phyloP scores from a whole-genome alignment of 1,140 invertebrate species.

The Dendroctonus valens region DNA sequence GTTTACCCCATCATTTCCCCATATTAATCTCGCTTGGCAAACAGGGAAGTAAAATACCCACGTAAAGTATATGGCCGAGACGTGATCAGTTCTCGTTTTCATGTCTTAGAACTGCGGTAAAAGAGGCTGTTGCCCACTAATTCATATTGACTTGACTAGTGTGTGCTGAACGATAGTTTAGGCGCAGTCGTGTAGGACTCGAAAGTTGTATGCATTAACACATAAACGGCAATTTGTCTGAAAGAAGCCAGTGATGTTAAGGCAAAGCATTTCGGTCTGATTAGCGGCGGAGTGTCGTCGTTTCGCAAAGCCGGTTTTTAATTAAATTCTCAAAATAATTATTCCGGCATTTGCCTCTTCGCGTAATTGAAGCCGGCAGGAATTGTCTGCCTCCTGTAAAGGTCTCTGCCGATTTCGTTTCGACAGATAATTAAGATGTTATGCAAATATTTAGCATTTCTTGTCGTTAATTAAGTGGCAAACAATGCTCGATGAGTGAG shows the following conservation, averaged over 20 bases:
- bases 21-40: no score
- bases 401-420: slow-evolving; percentile 14
- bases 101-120: no score
- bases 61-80: no score
- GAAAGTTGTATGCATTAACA: not conserved
- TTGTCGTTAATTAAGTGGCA: not conserved
- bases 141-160: no score
- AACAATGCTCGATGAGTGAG: not conserved
- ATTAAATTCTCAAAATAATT: slow-evolving; percentile 36
- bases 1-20: no score
- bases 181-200: no score
- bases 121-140: no score
- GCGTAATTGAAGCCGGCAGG: slow-evolving; percentile 29
- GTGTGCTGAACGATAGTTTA: no score
- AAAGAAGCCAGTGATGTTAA: not conserved
- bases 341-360: slow-evolving; percentile 27
- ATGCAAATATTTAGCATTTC: slow-evolving; percentile 17
- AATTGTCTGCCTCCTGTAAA: slow-evolving; percentile 20
- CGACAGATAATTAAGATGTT: slow-evolving; percentile 19
- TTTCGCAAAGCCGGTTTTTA: slow-evolving; percentile 21
- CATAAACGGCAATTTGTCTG: slow-evolving; percentile 4
- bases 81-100: no score
- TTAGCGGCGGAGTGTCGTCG: slow-evolving; percentile 20
- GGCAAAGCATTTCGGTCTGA: slow-evolving; percentile 20
- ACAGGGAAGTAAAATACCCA: no score